Base-by-base conservation (phyloP, 2,797 vertebrate species). In the Hemitrygon akajei region DNA sequence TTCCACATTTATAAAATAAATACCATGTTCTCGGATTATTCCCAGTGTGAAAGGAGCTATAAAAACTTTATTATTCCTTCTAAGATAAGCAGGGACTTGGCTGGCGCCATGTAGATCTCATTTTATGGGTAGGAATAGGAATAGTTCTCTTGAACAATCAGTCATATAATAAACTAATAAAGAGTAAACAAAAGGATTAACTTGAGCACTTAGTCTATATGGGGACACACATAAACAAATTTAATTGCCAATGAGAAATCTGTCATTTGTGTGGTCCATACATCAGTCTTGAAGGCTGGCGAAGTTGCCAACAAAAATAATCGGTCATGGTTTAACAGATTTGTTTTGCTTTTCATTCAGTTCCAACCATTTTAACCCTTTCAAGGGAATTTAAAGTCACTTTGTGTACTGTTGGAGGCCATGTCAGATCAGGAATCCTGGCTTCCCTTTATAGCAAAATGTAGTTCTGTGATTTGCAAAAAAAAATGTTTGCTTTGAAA, bases 31-130 rank as follows among this genome's bases (percentile, higher is more conserved):
- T 56, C 91, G 73, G 91, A 93, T 93, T 93, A 93, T 93, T 93
- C 91, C 91, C 91, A 93, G 77, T 71, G 94, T 93, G 93, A 84
- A 93, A 94, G 1, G 60, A 94, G 79, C 94, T 93, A 91, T 84
- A 93, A 86, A 94, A 95, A 86, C 60, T 91, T 27, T 7, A 14
- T 0, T 0, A n/a, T 94, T 94, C 94, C 95, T 94, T 94, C 22
- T 66, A 93, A 0, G 27, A 94, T 56, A 58, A 94, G 76, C 81
- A 80, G 81, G 40, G 47, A 76, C 94, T 93, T n/a, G 76, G 93
- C 93, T 91, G 94, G 93, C 93, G 93, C 94, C 95, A 77, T 56
- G 40, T 40, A 76, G 91, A 75, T 93, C 73, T 93, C 71, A 71
- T 93, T 93, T 93, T 93, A 40, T 76, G 91, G 91, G 91, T 93